Percentiles rank a stretch among this genome's conserved stretches.
Conservation (phyloP, 2,797 vertebrate genomes). For the Nannoperca obscura region DNA sequence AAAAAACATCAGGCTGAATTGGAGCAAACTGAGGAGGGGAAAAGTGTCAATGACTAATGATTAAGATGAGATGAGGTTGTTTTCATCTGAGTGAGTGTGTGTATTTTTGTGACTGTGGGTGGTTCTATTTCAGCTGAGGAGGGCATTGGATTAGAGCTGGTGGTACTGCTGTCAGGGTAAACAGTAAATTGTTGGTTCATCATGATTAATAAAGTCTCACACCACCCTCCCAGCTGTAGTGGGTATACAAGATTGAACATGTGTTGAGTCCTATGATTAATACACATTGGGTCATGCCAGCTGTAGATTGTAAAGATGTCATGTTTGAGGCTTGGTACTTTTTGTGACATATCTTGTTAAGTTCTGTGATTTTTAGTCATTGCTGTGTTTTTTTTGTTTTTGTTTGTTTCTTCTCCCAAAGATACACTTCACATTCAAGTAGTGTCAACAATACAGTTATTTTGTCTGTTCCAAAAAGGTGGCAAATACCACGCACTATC, state of each 20-base stretch:
- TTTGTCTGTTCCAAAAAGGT: not conserved
- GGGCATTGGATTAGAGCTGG: slow-evolving; percentile 38
- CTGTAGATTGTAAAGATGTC: slow-evolving; percentile 26
- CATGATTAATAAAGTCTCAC: slow-evolving; percentile 55
- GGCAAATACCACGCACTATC: not conserved
- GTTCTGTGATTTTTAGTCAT: not conserved
- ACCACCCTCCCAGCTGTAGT: slow-evolving; percentile 30
- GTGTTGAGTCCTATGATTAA: slow-evolving; percentile 44
- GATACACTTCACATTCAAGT: slow-evolving; percentile 1
- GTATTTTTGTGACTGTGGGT: slow-evolving; percentile 51
- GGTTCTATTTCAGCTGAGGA: slow-evolving; percentile 40
- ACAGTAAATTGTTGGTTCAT: slow-evolving; percentile 56
- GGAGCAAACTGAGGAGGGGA: slow-evolving; percentile 30
- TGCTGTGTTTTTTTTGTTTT: not conserved
- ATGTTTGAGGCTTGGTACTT: not conserved
- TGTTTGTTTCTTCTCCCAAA: not conserved
- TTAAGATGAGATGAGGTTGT: slow-evolving; percentile 35
- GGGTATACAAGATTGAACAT: slow-evolving; percentile 41
- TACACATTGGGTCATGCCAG: slow-evolving; percentile 24
- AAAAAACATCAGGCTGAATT: slow-evolving; percentile 45
- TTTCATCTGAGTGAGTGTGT: slow-evolving; percentile 26
- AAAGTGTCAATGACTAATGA: slow-evolving; percentile 53
- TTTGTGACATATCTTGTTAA: slow-evolving; percentile 3
- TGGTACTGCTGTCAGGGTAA: slow-evolving; percentile 44
- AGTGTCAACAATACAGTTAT: not conserved